These are phyloP conservation scores for Stegastes partitus DNA, from an alignment of 2,113 vertebrate genomes.

Conservation along the genomic window DNA sequence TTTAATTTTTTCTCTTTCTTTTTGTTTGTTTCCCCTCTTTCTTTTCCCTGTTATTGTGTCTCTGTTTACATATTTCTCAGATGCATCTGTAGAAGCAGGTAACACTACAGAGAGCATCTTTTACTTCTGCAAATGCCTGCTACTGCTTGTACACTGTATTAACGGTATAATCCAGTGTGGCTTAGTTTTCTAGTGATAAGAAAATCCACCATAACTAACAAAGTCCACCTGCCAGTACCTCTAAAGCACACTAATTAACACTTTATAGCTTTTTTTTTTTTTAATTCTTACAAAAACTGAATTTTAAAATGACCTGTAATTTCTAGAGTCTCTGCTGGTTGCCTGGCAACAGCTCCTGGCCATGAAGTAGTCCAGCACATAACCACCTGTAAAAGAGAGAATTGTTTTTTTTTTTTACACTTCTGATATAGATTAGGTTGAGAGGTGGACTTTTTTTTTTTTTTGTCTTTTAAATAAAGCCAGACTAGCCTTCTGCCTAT, in stretches of 20 bases:
- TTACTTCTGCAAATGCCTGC: neutral
- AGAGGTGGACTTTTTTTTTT: too few relatives aligned
- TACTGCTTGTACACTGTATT: neutral
- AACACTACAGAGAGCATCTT: neutral
- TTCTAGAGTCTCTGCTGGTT: neutral
- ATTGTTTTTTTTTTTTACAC: neutral
- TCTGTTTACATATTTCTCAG: conserved; percentile 11
- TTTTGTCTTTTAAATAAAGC: too few relatives aligned
- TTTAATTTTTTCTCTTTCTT: neutral
- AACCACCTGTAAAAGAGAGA: neutral
- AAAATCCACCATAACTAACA: neutral
- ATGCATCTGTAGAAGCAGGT: neutral
- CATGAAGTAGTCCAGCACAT: neutral
- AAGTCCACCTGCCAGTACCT: neutral
- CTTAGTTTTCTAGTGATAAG: neutral
- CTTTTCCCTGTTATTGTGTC: neutral
- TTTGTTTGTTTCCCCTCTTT: neutral
- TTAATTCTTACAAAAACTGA: neutral
- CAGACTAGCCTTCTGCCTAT: too few relatives aligned
- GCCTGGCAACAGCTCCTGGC: neutral
- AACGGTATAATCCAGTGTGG: neutral
- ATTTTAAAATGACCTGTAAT: neutral
- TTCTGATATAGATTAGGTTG: neutral
- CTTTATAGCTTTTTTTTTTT: neutral
- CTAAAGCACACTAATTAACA: neutral